A percentile compares a stretch with the other conserved stretches of the same genome.
Evolutionary conservation across 2,888 invertebrate species (phyloP).

Genomic region (Cheilosia vernalis): DNA sequence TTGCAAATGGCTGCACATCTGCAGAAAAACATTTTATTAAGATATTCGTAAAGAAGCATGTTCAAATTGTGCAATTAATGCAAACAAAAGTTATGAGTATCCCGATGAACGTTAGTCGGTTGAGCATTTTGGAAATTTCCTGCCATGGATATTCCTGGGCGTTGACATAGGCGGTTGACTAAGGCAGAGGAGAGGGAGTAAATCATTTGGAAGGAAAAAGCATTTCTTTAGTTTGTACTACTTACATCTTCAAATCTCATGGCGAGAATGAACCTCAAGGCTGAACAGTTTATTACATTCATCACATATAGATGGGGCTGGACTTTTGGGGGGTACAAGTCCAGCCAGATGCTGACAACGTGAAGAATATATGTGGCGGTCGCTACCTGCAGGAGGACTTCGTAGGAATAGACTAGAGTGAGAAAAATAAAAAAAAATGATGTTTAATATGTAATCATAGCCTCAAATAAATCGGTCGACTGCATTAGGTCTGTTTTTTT

Average conservation of each 20-base stretch:
- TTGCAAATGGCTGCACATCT: background rate
- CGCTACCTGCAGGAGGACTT: conserved; percentile 78
- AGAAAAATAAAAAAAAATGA: conserved; percentile 11
- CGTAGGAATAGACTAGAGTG: conserved; percentile 79
- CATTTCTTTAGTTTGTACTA: conserved; percentile 70
- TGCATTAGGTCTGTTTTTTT: no score
- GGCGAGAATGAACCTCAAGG: conserved; percentile 78
- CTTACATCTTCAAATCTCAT: conserved; percentile 80
- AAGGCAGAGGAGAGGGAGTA: background rate
- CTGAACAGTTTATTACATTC: conserved; percentile 77
- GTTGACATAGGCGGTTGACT: conserved; percentile 79
- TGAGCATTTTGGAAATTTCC: conserved; percentile 79
- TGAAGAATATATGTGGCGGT: conserved; percentile 80
- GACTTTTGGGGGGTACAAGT: conserved; percentile 79
- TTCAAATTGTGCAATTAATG: conserved; percentile 26
- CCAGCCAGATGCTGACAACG: conserved; percentile 80
- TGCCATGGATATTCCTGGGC: conserved; percentile 80
- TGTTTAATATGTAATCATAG: background rate
- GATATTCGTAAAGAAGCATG: background rate
- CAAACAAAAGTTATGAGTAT: conserved; percentile 33
- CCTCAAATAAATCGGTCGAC: no score
- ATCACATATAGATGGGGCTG: conserved; percentile 77
- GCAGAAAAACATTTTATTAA: background rate
- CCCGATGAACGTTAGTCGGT: conserved; percentile 78
- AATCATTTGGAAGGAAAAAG: conserved; percentile 2